phyloP scores from a whole-genome alignment of 2,113 vertebrate species.

The Gopherus evgoodei region DNA sequence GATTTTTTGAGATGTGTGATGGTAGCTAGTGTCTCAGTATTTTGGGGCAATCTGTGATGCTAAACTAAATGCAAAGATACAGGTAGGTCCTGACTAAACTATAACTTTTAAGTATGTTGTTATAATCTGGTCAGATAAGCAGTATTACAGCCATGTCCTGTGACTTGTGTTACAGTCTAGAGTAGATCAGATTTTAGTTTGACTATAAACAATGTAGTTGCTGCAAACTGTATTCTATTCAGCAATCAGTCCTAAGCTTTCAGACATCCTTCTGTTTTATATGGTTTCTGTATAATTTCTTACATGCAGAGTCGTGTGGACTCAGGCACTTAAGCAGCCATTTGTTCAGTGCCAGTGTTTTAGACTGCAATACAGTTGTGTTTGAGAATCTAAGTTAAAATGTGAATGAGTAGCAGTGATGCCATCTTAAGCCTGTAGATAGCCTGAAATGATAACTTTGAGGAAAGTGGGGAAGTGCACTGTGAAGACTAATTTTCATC shows the following conservation, averaged over 20 bases:
- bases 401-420: too few species aligned
- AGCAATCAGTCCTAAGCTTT: neutral
- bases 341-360: too few species aligned
- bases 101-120: neutral
- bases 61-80: neutral
- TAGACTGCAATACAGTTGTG: too few species aligned
- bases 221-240: neutral
- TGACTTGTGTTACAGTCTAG: neutral
- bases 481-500: too few species aligned
- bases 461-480: too few species aligned
- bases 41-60: neutral
- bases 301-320: too few species aligned
- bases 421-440: too few species aligned
- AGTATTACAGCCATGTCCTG: neutral
- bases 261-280: too few species aligned
- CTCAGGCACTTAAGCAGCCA: too few species aligned
- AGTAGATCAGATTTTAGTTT: neutral
- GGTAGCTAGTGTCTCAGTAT: neutral
- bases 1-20: neutral
- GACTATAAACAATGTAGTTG: neutral
- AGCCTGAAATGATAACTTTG: too few species aligned
- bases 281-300: too few species aligned
- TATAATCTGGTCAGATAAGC: neutral
- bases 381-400: too few species aligned
- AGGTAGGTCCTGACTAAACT: neutral